Conservation (phyloP, 2,888 invertebrate species). For the Trichogramma dendrolimi region DNA sequence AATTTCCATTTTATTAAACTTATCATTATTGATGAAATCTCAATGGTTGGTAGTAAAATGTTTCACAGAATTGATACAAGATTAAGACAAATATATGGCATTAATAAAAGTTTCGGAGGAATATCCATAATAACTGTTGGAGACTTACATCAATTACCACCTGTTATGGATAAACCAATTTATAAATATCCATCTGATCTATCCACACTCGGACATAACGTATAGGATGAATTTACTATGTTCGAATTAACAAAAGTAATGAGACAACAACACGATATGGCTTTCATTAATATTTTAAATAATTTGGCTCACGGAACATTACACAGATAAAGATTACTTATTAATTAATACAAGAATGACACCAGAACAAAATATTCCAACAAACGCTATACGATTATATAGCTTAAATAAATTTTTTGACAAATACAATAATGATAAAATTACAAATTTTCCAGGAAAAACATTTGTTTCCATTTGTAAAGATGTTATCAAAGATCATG, state of each 20-base stretch:
- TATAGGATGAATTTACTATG: conserved; percentile 34
- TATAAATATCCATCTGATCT: conserved; percentile 26
- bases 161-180: conserved; percentile 36
- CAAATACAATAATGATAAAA: conserved; percentile 17
- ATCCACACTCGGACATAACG: conserved; percentile 15
- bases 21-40: conserved; percentile 44
- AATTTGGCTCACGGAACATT: conserved; percentile 33
- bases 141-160: conserved; percentile 42
- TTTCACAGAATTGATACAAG: conserved; percentile 37
- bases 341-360: conserved; percentile 28
- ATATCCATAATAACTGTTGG: conserved; percentile 41
- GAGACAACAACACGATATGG: conserved; percentile 37
- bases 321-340: conserved; percentile 31
- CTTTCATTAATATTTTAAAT: conserved; percentile 35
- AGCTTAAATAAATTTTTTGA: not conserved
- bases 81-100: conserved; percentile 38
- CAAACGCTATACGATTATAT: conserved; percentile 2
- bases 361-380: conserved; percentile 20
- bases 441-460: conserved; percentile 1
- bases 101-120: conserved; percentile 35
- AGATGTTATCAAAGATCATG: conserved; percentile 23
- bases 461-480: conserved; percentile 18
- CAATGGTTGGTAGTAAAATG: conserved; percentile 37
- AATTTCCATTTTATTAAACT: conserved; percentile 32
- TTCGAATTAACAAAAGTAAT: conserved; percentile 39